These are phyloP conservation scores for Amblyteles armatorius DNA, from an alignment of 2,888 invertebrate genomes.

Conservation along the genomic window DNA sequence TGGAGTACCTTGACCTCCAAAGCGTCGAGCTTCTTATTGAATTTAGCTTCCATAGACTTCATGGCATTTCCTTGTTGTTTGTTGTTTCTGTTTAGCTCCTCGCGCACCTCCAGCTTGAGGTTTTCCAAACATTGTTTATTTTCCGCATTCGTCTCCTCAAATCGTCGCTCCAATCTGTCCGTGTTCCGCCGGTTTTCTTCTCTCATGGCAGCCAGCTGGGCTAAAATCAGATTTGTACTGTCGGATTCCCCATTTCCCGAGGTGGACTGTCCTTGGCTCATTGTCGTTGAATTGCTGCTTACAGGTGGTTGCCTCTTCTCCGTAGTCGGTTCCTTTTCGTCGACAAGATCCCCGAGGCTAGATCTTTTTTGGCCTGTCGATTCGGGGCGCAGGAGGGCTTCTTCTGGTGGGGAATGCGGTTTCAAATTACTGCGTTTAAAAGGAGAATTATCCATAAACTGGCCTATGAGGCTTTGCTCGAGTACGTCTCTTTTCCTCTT, in stretches of 20 bases:
- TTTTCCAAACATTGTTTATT: too few relatives aligned
- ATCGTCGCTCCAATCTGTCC: not conserved
- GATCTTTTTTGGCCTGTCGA: not conserved
- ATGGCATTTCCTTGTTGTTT: not conserved
- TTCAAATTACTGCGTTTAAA: slow-evolving; percentile 7
- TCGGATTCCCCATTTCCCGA: not conserved
- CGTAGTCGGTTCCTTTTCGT: not conserved
- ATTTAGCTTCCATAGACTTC: not conserved
- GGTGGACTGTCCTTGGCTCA: not conserved
- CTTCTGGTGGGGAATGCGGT: not conserved
- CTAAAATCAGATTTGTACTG: not conserved
- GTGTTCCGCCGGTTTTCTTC: too few relatives aligned
- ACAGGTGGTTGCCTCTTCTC: not conserved
- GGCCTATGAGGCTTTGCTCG: slow-evolving; percentile 11
- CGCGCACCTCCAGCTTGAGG: not conserved
- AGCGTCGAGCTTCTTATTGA: not conserved
- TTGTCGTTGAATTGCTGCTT: not conserved
- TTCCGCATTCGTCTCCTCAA: not conserved
- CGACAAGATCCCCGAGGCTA: not conserved
- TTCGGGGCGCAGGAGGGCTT: not conserved
- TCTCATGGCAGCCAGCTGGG: too few relatives aligned
- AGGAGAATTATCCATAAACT: slow-evolving; percentile 1
- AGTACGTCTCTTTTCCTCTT: not conserved
- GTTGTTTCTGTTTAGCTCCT: not conserved
- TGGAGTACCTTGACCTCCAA: too few relatives aligned